Evolutionary conservation across 2,888 invertebrate species (phyloP).

Genomic region (Heliconius hortense): DNA sequence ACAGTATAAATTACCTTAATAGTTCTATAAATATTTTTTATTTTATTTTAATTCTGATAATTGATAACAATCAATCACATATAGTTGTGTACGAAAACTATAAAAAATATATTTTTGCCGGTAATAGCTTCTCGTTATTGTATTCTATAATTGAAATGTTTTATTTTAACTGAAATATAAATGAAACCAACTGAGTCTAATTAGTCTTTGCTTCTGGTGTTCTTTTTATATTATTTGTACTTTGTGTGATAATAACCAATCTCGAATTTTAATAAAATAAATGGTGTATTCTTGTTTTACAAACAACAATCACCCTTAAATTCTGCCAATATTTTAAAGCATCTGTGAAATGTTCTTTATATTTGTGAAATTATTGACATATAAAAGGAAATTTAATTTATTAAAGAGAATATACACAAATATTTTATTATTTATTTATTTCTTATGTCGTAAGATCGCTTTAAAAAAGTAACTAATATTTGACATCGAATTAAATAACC

Average conservation of each 20-base stretch:
- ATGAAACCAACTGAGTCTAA: background rate
- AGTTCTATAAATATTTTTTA: background rate
- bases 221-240: background rate
- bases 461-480: background rate
- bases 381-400: background rate
- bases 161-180: background rate
- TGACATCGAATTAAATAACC: background rate
- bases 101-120: background rate
- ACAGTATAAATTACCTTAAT: no score
- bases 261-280: background rate
- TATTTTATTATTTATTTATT: background rate
- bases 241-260: background rate
- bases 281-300: background rate
- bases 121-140: background rate
- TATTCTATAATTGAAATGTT: background rate
- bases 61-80: background rate
- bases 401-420: background rate
- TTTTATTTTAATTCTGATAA: no score
- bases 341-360: no score
- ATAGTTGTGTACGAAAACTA: background rate
- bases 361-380: background rate
- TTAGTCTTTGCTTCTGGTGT: background rate
- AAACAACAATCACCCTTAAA: background rate
- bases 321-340: background rate
- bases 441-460: background rate